Percentiles rank a stretch among this genome's conserved stretches.
Evolutionary conservation across 1,140 invertebrate species (phyloP).

Genomic region (Artemia franciscana): DNA sequence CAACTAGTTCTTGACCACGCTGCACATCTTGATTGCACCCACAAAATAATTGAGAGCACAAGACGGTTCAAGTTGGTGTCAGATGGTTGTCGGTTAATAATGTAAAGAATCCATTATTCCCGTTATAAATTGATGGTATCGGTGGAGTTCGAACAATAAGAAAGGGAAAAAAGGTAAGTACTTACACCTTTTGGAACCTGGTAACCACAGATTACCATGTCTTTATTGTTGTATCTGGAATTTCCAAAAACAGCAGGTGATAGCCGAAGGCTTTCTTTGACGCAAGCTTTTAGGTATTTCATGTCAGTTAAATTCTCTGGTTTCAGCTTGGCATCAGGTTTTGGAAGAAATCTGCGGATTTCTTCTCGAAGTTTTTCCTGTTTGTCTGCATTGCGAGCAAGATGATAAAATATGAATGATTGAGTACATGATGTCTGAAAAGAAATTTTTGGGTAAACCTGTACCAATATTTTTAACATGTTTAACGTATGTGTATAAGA

Average conservation of each 20-base stretch:
- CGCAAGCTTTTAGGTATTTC: conserved; percentile 33
- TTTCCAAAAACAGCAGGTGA: conserved; percentile 17
- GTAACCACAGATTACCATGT: conserved; percentile 18
- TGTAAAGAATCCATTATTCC: too few relatives aligned
- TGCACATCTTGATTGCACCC: too few relatives aligned
- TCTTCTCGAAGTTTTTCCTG: conserved; percentile 15
- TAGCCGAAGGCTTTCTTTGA: conserved; percentile 34
- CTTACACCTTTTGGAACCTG: conserved; percentile 31
- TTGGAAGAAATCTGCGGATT: conserved; percentile 11
- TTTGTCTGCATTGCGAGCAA: conserved; percentile 32
- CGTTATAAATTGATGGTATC: too few relatives aligned
- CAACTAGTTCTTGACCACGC: too few relatives aligned
- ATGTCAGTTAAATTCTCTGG: conserved; percentile 12
- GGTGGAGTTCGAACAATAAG: too few relatives aligned
- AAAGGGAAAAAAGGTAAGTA: conserved; percentile 15
- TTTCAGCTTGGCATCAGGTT: conserved; percentile 6
- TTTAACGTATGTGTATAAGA: too few relatives aligned
- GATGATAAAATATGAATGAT: conserved; percentile 32
- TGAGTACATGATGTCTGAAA: conserved; percentile 28
- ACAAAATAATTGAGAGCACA: too few relatives aligned
- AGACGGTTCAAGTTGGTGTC: too few relatives aligned
- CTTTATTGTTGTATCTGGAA: conserved; percentile 14
- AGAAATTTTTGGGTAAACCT: too few relatives aligned
- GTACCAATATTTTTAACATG: too few relatives aligned
- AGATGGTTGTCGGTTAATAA: too few relatives aligned